Conservation (phyloP, 1,140 invertebrate species). For the Ceratoteleas bidentatus region DNA sequence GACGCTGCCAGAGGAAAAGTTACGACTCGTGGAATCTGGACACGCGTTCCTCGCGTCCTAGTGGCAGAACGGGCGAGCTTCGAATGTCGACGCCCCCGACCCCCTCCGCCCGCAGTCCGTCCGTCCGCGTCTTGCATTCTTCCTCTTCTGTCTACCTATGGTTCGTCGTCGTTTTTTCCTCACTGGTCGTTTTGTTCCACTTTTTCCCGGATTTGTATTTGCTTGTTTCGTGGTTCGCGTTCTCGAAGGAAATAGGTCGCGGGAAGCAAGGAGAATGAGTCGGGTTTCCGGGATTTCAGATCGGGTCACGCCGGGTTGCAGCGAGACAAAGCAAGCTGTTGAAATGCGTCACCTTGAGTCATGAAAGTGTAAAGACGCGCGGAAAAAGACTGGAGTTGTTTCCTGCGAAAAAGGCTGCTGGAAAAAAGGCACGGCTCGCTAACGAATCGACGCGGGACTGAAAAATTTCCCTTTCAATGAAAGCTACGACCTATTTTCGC, state of each 20-base stretch:
- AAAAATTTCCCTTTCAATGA: slow-evolving; percentile 8
- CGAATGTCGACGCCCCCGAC: slow-evolving; percentile 35
- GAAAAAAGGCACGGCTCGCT: slow-evolving; percentile 29
- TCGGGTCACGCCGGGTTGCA: background rate
- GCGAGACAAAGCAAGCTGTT: slow-evolving; percentile 34
- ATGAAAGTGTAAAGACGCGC: slow-evolving; percentile 56
- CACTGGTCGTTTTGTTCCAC: slow-evolving; percentile 18
- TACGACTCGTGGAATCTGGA: slow-evolving; percentile 59
- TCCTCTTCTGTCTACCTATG: slow-evolving; percentile 52
- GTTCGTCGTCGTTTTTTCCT: slow-evolving; percentile 23
- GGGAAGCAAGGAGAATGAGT: slow-evolving; percentile 65
- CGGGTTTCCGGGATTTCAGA: slow-evolving; percentile 3
- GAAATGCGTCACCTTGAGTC: slow-evolving; percentile 53
- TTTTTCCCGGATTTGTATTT: slow-evolving; percentile 32
- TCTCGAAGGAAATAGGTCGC: slow-evolving; percentile 71
- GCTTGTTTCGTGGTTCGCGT: slow-evolving; percentile 21
- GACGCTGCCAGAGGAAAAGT: slow-evolving; percentile 55
- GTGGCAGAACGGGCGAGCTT: slow-evolving; percentile 50
- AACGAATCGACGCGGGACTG: too few species aligned
- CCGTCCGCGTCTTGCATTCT: slow-evolving; percentile 49
- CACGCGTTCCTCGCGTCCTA: slow-evolving; percentile 59
- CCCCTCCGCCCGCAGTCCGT: slow-evolving; percentile 1
- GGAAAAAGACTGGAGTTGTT: slow-evolving; percentile 48
- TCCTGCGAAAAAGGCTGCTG: slow-evolving; percentile 34
- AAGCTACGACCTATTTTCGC: background rate